These are phyloP conservation scores for Sinella curviseta DNA, from an alignment of 1,140 invertebrate species.

Conservation along the genomic window DNA sequence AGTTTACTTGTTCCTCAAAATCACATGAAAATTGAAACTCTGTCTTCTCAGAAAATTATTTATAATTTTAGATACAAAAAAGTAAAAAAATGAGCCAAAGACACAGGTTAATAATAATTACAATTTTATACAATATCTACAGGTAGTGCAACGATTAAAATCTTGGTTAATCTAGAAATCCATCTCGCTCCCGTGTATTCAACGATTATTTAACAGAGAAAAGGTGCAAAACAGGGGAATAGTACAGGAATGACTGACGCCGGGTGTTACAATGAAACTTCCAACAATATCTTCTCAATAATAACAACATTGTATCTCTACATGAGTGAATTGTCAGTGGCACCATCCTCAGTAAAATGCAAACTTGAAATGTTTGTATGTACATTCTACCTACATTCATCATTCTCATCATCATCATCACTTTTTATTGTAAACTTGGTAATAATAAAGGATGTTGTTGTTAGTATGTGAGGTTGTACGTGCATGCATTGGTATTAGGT, in stretches of 20 bases:
- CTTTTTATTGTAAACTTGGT: neutral
- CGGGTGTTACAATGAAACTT: neutral
- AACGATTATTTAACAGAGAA: slow-evolving; percentile 18
- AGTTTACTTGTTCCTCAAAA: neutral
- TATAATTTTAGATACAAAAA: neutral
- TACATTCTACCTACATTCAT: neutral
- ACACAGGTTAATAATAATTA: neutral
- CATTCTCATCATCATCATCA: neutral
- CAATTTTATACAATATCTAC: neutral
- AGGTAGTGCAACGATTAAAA: neutral
- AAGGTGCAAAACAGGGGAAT: slow-evolving; percentile 32
- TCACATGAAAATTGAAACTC: neutral
- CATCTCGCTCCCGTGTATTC: no score
- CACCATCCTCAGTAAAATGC: neutral
- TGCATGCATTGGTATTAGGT: no score
- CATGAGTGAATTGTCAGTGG: neutral
- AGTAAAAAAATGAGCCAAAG: neutral
- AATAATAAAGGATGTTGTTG: neutral
- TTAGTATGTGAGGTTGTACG: neutral
- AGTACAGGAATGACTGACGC: slow-evolving; percentile 42
- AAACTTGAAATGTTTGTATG: neutral
- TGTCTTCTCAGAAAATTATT: neutral
- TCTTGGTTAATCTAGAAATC: no score
- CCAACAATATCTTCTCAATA: neutral
- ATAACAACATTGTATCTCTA: neutral